phyloP scores from a whole-genome alignment of 2,888 invertebrate genomes.

The Galeopsomyia nigrocyanea region DNA sequence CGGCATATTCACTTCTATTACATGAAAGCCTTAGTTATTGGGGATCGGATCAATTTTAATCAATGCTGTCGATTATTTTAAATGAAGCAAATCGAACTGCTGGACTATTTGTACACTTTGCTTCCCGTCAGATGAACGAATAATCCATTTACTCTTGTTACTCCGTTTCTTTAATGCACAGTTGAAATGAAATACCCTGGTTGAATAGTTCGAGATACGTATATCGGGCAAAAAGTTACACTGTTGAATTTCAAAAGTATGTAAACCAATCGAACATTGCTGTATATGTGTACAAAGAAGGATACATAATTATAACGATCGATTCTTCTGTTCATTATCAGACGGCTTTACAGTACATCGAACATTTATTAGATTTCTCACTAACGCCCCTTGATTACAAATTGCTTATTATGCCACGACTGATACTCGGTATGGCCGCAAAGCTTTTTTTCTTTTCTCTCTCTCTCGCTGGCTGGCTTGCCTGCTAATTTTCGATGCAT shows the following conservation, averaged over 20 bases:
- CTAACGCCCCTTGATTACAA: conserved; percentile 68
- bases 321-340: conserved; percentile 17
- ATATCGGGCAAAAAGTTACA: background rate
- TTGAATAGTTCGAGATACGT: too few relatives aligned
- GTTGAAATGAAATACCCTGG: too few relatives aligned
- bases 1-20: background rate
- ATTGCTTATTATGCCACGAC: conserved; percentile 66
- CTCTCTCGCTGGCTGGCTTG: conserved; percentile 45
- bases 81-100: conserved; percentile 26
- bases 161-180: background rate
- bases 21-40: conserved; percentile 17
- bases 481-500: conserved; percentile 68
- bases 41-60: conserved; percentile 25
- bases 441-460: conserved; percentile 17
- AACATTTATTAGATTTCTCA: conserved; percentile 62
- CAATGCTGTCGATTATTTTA: conserved; percentile 29
- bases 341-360: conserved; percentile 22
- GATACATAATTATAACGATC: conserved; percentile 6
- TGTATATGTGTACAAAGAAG: too few relatives aligned
- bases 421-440: conserved; percentile 52
- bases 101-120: background rate
- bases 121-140: background rate
- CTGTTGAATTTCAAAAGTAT: background rate
- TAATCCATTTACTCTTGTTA: background rate
- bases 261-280: background rate